Base-by-base conservation (phyloP, 2,113 vertebrate genomes). In the Alexandromys fortis region DNA sequence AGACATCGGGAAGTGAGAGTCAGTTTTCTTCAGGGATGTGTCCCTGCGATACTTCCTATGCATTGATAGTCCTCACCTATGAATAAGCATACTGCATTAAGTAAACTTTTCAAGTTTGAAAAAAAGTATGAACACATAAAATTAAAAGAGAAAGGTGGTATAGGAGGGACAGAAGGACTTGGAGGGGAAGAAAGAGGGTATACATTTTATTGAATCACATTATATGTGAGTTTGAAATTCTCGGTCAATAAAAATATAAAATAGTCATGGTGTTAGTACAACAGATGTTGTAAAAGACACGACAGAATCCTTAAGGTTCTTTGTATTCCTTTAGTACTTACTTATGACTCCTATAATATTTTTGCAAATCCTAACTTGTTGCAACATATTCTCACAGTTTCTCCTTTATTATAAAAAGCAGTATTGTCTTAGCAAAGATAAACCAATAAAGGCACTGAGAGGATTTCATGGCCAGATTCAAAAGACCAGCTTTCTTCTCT, bases 231-330 rank as follows among this genome's bases (percentile, higher is more conserved):
- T 28, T 30, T 85, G 17, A 21, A 67, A 67, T 86, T 65, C 17
- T 47, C 4, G 35, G 22, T 5, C 2, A 68, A 68, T 47, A 47
- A 68, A 52, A 76, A 17, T 22, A 70, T 9, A 68, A 38, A 28
- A 67, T 35, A 42, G 1, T 1, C 26, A 11, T 33, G 0, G 11
- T 19, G 26, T 13, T 3, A 33, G 6, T 67, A 47, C 4, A 45
- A 47, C 3, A 45, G 11, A 61, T 0, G 4, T 49, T 93, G 47
- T 72, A 22, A 89, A 87, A 63, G 16, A n/a, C 14, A 83, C 91
- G 21, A 85, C 2, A 33, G 26, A 65, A 14, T 6, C 14, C 30
- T 88, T 49, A 89, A 28, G n/a, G 55, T 61, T 63, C 68, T 1
- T 63, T 13, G 3, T 38, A 52, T 67, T 78, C 24, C 5, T 79